Percentiles rank a stretch among this genome's conserved stretches.
Conservation (phyloP, 1,140 invertebrate genomes). For the Drosophila funebris region DNA sequence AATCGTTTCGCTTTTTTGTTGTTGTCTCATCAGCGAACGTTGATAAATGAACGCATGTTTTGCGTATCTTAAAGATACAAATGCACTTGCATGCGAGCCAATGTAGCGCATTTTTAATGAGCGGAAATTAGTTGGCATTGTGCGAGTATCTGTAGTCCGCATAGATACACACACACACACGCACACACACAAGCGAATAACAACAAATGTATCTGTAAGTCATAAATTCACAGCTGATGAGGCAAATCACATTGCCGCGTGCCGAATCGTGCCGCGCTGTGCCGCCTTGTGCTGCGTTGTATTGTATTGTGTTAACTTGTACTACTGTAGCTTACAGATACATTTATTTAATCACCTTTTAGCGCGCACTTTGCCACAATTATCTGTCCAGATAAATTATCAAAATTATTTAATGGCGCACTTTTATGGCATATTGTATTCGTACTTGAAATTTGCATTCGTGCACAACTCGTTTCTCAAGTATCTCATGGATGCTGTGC, state of each 20-base stretch:
- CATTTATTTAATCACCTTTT: conserved; percentile 41
- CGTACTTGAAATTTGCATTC: conserved; percentile 26
- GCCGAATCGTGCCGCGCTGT: conserved; percentile 43
- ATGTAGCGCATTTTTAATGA: conserved; percentile 71
- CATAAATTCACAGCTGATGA: conserved; percentile 60
- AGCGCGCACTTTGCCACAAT: conserved; percentile 40
- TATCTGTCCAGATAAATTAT: conserved; percentile 71
- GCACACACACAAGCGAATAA: conserved; percentile 6
- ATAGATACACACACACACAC: conserved; percentile 26
- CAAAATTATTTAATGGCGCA: conserved; percentile 54
- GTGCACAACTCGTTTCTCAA: conserved; percentile 7
- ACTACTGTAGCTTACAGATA: conserved; percentile 24
- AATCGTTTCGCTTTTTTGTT: conserved; percentile 49
- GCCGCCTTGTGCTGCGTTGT: too few relatives aligned
- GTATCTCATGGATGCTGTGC: conserved; percentile 14
- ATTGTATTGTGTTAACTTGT: conserved; percentile 15
- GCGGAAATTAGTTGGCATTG: conserved; percentile 77
- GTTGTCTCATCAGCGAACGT: conserved; percentile 16
- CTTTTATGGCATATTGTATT: conserved; percentile 12
- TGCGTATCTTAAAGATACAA: conserved; percentile 73
- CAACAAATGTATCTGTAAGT: conserved; percentile 39
- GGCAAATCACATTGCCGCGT: conserved; percentile 11
- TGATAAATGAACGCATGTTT: conserved; percentile 77
- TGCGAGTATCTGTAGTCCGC: conserved; percentile 45
- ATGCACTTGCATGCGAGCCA: conserved; percentile 43